These are phyloP conservation scores for Heliothis virescens DNA, from an alignment of 1,140 invertebrate genomes.

Conservation along the genomic window DNA sequence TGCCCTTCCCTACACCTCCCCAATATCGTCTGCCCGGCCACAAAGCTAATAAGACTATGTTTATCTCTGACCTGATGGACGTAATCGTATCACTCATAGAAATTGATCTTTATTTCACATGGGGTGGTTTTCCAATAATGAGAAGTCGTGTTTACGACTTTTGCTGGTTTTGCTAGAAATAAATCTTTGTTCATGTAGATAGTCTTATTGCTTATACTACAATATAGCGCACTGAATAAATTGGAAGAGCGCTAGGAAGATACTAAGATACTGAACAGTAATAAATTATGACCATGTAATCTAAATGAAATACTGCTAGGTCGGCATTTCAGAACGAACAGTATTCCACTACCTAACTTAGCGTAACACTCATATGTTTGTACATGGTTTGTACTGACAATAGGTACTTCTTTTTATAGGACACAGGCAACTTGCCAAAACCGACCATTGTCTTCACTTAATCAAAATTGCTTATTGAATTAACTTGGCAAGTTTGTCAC, in stretches of 20 bases:
- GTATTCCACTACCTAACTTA: too few species aligned
- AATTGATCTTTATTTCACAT: not conserved
- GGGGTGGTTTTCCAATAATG: not conserved
- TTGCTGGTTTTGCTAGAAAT: not conserved
- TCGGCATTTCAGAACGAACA: not conserved
- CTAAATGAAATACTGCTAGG: not conserved
- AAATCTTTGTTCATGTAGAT: too few species aligned
- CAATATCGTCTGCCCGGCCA: not conserved
- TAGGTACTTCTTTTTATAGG: conserved; percentile 3
- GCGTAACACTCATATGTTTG: not conserved
- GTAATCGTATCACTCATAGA: not conserved
- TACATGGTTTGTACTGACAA: too few species aligned
- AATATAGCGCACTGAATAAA: too few species aligned
- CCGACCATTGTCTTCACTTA: not conserved
- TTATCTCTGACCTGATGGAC: not conserved
- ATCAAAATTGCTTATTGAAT: conserved; percentile 12
- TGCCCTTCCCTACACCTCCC: conserved; percentile 20
- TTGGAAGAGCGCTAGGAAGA: too few species aligned
- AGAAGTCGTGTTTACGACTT: not conserved
- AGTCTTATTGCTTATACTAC: too few species aligned
- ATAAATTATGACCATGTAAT: not conserved
- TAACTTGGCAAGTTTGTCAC: conserved; percentile 14
- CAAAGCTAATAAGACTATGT: conserved; percentile 21
- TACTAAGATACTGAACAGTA: too few species aligned
- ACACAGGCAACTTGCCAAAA: conserved; percentile 16